Base-by-base conservation (phyloP, 1,140 invertebrate genomes). In the Drosophila lacteicornis region DNA sequence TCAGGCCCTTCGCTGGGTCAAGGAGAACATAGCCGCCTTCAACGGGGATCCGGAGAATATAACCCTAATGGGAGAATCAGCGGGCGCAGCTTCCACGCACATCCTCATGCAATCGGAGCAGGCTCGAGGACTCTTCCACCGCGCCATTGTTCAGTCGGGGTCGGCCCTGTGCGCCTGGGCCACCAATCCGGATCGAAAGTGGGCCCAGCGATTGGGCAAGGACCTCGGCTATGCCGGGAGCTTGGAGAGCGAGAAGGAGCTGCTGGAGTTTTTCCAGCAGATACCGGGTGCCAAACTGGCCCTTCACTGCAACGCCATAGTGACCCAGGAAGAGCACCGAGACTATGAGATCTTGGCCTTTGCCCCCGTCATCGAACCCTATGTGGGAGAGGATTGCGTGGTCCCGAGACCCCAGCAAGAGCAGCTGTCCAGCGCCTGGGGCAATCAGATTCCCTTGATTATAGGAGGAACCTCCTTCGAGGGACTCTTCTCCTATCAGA, bases 71-170 rank as follows among this genome's bases (percentile, higher is more conserved):
- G 93, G 93, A 0, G 81, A 91, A 25, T 93, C 93, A 27, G 92
- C 93, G 0, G 93, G 93, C 1, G 86, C 38, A 0, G 81, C 81
- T 1, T 93, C 91, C 5, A 65, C 75, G 0, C 79, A 91, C 43
- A 82, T 83, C n/a, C 75, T 92, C 4, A 79, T 91, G 67, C 58
- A 90, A 2, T 85, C 84, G 40, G 77, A 83, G 15, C 84, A 92
- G 68, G 75, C 91, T 6, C 66, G 80, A 92, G 94, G 94, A 19
- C 82, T 95, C 27, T 95, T 95, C 57, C 94, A 95, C 60, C 94
- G 94, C 78, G 94, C 93, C 15, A 95, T 95, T 30, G 91, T 94
- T 19, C 94, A 95, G 75, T 95, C 94, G 22, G 95, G 94, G 0
- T 94, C 93, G 1, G 91, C 93, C 4, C 75, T 95, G 49, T 91